These are phyloP conservation scores for Galerucella calmariensis DNA, from an alignment of 2,888 invertebrate genomes.

Conservation along the genomic window DNA sequence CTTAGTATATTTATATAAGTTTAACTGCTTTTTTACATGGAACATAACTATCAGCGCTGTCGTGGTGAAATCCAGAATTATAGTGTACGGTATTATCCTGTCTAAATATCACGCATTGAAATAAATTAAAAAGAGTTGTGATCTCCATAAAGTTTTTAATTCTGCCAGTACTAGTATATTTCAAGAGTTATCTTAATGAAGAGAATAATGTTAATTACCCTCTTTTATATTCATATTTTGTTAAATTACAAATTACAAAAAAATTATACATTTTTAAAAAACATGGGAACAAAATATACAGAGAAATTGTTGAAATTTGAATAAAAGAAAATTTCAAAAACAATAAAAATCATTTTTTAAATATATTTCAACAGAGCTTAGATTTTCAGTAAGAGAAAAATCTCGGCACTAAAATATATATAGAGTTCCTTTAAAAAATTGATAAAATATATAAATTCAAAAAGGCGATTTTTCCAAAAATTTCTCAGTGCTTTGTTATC, in stretches of 20 bases:
- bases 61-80: not conserved
- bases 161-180: not conserved
- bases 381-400: too few species aligned
- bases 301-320: too few species aligned
- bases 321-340: too few species aligned
- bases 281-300: too few species aligned
- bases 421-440: too few species aligned
- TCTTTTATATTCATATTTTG: not conserved
- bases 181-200: not conserved
- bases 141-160: not conserved
- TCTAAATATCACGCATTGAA: not conserved
- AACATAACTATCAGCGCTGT: not conserved
- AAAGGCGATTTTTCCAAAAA: too few species aligned
- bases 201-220: not conserved
- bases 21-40: constrained; percentile 9
- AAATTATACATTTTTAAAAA: too few species aligned
- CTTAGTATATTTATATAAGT: not conserved
- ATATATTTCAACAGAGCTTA: too few species aligned
- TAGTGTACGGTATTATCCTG: not conserved
- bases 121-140: not conserved
- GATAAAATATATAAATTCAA: too few species aligned
- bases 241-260: not conserved
- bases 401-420: too few species aligned
- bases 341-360: too few species aligned
- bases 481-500: too few species aligned